A percentile compares a stretch with the other conserved stretches of the same genome.
Conservation (phyloP, 2,797 vertebrate genomes). For the Simalia tracyae region DNA sequence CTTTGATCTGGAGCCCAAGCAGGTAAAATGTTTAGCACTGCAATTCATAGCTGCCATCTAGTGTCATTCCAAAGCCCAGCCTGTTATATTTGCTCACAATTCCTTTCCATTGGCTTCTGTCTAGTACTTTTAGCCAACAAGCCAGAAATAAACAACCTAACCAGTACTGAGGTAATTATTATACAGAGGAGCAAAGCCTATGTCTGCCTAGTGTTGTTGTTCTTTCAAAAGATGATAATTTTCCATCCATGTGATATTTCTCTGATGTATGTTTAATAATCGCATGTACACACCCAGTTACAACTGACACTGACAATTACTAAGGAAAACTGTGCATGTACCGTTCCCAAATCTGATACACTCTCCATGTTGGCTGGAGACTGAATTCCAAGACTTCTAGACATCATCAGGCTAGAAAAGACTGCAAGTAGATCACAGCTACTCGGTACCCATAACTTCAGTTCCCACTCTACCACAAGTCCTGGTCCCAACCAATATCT, state of each 20-base stretch:
- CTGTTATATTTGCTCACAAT: background rate
- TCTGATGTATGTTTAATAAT: background rate
- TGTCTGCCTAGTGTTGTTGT: background rate
- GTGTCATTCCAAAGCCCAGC: constrained; percentile 7
- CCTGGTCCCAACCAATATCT: background rate
- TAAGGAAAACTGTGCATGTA: background rate
- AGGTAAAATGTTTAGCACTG: background rate
- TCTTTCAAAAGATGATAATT: background rate
- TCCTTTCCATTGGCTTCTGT: background rate
- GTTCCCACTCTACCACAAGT: background rate
- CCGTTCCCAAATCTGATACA: background rate
- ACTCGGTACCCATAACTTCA: background rate
- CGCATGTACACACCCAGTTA: background rate
- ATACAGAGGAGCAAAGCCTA: background rate
- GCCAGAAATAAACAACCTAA: background rate
- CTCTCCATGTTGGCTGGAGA: background rate
- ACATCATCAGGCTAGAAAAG: background rate
- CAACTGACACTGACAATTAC: background rate
- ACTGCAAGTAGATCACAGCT: background rate
- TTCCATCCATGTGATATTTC: background rate
- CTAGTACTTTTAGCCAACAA: background rate
- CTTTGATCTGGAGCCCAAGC: background rate
- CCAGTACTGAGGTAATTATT: background rate
- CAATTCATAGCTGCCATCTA: constrained; percentile 53
- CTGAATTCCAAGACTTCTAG: background rate